Base-by-base conservation (phyloP, 2,113 vertebrate genomes). In the Pituophis catenifer region DNA sequence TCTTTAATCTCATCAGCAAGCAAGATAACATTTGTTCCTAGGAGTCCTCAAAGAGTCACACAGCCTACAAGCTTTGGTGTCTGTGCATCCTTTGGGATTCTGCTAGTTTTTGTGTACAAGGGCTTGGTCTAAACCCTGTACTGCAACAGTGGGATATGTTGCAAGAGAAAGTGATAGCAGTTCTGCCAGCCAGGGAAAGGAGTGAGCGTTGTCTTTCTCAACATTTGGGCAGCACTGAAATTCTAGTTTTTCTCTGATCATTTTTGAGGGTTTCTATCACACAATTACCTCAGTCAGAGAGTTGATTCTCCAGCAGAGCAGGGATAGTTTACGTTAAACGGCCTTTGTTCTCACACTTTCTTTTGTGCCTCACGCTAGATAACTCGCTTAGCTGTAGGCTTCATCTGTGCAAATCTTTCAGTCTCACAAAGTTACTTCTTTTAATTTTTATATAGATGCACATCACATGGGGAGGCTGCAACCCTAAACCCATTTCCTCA, bases 321-420 rank as follows among this genome's bases (percentile, higher is more conserved):
- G 0, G 0, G 88, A 12, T 87, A 54, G 65, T 85, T 94, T 94
- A 90, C 55, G 88, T 91, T 93, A 58, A 90, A 92, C 4, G 59
- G 33, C 92, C 65, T 93, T 93, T 93, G 88, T 94, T 59, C 86
- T 94, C 59, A 29, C 5, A 0, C 90, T 59, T 53, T 38, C 44
- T 94, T 94, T 92, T 75, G 0, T 81, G 50, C 52, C 95, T 59
- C 85, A 29, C 75, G 50, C 85, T 93, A 94, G 93, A 70, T 88
- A 92, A 93, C 81, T 91, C 13, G 23, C 62, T 91, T 57, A 91
- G 38, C 24, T 57, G n/a, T 85, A 38, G 58, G 7, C 54, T 85
- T 57, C 70, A 57, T 85, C 15, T 23, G n/a, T 85, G 33, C 52
- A 58, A 21, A 55, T 54, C 11, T 38, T 81, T 81, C 29, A 57